phyloP scores from a whole-genome alignment of 2,113 vertebrate genomes.

The Tychaedon coryphoeus region DNA sequence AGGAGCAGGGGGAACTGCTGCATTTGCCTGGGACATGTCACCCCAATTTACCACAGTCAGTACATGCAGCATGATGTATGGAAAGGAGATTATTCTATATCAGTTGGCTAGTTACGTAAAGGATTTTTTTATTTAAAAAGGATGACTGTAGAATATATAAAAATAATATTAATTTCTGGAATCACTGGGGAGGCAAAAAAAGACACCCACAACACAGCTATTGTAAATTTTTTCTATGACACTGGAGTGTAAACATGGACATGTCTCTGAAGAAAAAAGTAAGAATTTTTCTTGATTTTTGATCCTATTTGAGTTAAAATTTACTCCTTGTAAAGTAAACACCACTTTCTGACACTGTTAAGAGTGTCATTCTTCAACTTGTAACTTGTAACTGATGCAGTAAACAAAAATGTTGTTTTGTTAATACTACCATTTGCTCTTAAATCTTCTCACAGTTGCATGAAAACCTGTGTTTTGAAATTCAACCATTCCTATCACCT shows the following conservation, averaged over 20 bases:
- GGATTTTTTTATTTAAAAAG: neutral
- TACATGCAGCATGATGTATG: rapidly evolving
- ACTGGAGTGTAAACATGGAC: neutral
- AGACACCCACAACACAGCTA: neutral
- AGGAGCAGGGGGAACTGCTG: neutral
- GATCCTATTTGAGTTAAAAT: neutral
- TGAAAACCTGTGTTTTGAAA: constrained; percentile 36
- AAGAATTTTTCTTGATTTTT: neutral
- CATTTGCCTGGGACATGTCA: neutral
- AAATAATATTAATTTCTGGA: neutral
- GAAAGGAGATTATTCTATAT: neutral
- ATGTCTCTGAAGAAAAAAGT: neutral
- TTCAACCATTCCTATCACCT: neutral
- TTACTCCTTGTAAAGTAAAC: constrained; percentile 15
- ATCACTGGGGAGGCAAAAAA: neutral
- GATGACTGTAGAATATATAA: neutral
- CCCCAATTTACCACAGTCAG: rapidly evolving
- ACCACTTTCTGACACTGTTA: constrained; percentile 30
- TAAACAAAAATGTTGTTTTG: constrained; percentile 60
- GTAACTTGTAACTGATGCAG: constrained; percentile 32
- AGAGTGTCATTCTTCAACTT: constrained; percentile 26
- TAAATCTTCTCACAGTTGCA: constrained; percentile 1
- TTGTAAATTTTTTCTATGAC: neutral
- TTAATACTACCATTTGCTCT: constrained; percentile 40
- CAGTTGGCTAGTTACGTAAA: neutral